Base-by-base conservation (phyloP, 2,888 invertebrate genomes). In the Fissipunctia ypsillon region DNA sequence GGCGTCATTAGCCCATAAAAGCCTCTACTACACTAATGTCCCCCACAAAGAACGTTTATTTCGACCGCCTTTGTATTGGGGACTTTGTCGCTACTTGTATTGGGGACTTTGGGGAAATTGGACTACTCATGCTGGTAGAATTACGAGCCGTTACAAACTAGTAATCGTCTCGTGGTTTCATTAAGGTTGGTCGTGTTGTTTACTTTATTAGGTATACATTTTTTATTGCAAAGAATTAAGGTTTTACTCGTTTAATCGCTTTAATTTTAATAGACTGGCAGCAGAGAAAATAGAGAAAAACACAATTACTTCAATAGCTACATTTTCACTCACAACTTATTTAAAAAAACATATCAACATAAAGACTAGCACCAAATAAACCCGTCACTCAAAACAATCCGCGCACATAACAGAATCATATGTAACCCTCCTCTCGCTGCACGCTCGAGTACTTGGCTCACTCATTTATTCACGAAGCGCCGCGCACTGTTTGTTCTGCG, bases 1-100 rank as follows among this genome's bases (percentile, higher is more conserved):
- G 81, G 76, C 84, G 87, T 87, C 86, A 87, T 87, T 89, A 89
- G 81, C 85, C 89, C 85, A 82, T 80, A 79, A 86, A 85, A 83
- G 84, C 84, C 66, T 65, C 82, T 82, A 80, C 77, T 80, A 69
- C 76, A 69, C 87, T 86, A 83, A 86, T 88, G 81, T 80, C 84
- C 78, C 76, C 76, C 69, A 84, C 87, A 84, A 80, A 80, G 79
- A 83, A 83, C 72, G 69, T 81, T 83, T 78, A 76, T 78, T 73
- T 80, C 67, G 74, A 78, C 76, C 78, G 68, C 75, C 70, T 78
- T 78, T 86, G 80, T 83, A 64, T 80, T 48, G 73, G 48, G 61
- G 57, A 60, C 43, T 79, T 63, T 56, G 57, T 69, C 77, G 78
- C 69, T 73, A 69, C 57, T 78, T 77, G 83, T 83, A 35, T 83